These are phyloP conservation scores for Trichosurus vulpecula DNA, from an alignment of 2,797 vertebrate species.

Conservation along the genomic window DNA sequence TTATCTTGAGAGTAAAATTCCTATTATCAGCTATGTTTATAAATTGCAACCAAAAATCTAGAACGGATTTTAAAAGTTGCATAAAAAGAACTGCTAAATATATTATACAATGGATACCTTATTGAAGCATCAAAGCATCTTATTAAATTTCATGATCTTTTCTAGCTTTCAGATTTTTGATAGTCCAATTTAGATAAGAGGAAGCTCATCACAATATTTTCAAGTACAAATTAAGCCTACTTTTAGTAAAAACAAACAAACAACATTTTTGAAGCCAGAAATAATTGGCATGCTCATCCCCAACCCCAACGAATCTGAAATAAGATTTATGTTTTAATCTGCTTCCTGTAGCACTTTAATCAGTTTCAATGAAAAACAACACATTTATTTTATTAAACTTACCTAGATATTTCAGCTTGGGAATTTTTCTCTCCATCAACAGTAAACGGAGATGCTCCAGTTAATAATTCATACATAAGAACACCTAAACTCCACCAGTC, in stretches of 20 bases:
- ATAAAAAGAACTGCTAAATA: conserved; percentile 52
- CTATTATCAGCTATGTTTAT: conserved; percentile 17
- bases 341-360: conserved; percentile 3
- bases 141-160: conserved; percentile 48
- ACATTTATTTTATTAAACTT: conserved; percentile 67
- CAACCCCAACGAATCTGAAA: background rate
- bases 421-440: conserved; percentile 98
- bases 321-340: background rate
- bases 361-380: conserved; percentile 50
- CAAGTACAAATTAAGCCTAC: no score
- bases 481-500: conserved; percentile 99
- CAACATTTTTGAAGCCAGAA: no score
- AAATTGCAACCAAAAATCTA: conserved; percentile 27
- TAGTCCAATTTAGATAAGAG: conserved; percentile 2
- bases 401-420: conserved; percentile 98
- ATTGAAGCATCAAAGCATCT: background rate
- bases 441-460: conserved; percentile 98
- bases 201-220: no score
- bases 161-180: conserved; percentile 55
- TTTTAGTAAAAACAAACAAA: no score
- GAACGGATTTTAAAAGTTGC: background rate
- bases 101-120: conserved; percentile 18
- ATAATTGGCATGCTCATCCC: no score
- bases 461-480: conserved; percentile 97
- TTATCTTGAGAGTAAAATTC: conserved; percentile 47